Evolutionary conservation across 2,888 invertebrate genomes (phyloP).

Genomic region (Oligia latruncula): DNA sequence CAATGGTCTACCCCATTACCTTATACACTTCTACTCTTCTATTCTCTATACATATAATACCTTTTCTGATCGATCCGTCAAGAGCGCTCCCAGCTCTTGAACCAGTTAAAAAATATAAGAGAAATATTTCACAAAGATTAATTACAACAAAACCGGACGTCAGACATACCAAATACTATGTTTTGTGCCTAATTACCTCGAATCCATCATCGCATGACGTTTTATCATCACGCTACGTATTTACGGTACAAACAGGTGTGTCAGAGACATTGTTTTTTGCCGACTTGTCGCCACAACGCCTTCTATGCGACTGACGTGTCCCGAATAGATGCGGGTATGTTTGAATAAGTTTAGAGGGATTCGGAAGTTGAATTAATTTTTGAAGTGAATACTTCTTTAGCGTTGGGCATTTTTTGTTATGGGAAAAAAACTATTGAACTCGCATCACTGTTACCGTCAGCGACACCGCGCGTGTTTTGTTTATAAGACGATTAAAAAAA

Average conservation of each 20-base stretch:
- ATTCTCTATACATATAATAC: not conserved
- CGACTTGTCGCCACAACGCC: conserved; percentile 18
- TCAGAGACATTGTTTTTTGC: conserved; percentile 17
- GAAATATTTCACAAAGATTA: conserved; percentile 32
- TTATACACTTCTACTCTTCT: no score
- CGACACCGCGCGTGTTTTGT: no score
- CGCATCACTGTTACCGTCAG: no score
- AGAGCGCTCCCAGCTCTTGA: not conserved
- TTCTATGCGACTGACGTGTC: conserved; percentile 20
- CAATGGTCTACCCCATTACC: not conserved
- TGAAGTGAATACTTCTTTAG: not conserved
- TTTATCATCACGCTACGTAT: conserved; percentile 31
- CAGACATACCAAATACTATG: conserved; percentile 31
- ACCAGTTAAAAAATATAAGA: not conserved
- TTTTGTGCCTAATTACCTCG: conserved; percentile 48
- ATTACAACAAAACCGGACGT: conserved; percentile 34
- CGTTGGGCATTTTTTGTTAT: no score
- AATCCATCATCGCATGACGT: conserved; percentile 60
- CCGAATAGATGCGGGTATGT: conserved; percentile 48
- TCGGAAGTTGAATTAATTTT: conserved; percentile 26
- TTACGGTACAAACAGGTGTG: conserved; percentile 40
- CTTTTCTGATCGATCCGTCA: not conserved
- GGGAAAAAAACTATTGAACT: no score
- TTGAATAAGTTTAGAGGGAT: conserved; percentile 36
- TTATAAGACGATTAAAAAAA: no score